Evolutionary conservation across 2,888 invertebrate species (phyloP).

Genomic region (Parnassius apollo): DNA sequence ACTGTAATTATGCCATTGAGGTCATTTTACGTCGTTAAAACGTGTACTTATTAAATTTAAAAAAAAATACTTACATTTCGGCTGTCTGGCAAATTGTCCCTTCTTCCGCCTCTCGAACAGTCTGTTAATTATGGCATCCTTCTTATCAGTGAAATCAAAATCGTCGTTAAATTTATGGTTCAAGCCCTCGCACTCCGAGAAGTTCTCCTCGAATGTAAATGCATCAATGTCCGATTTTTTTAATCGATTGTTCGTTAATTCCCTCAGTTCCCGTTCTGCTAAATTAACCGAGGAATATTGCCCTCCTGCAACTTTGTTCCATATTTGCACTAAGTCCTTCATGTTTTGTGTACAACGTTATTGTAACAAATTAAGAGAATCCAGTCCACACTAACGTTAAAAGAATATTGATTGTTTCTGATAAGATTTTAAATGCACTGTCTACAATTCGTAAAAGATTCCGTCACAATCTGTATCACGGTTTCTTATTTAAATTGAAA

Average conservation of each 20-base stretch:
- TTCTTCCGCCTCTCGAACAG: conserved; percentile 60
- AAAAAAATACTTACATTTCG: conserved; percentile 64
- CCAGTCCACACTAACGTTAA: conserved; percentile 14
- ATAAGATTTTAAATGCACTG: conserved; percentile 31
- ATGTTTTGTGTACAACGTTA: conserved; percentile 54
- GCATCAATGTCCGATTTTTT: conserved; percentile 56
- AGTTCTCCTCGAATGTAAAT: conserved; percentile 53
- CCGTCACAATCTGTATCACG: conserved; percentile 4
- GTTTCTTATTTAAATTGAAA: conserved; percentile 2
- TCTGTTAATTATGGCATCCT: conserved; percentile 66
- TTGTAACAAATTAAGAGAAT: conserved; percentile 13
- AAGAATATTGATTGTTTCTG: conserved; percentile 28
- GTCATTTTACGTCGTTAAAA: too few relatives aligned
- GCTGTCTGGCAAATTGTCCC: conserved; percentile 58
- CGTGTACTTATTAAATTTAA: not conserved
- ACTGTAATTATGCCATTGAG: too few relatives aligned
- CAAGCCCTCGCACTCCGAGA: conserved; percentile 63
- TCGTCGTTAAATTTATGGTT: conserved; percentile 62
- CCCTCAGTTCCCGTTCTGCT: conserved; percentile 55
- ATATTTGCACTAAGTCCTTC: conserved; percentile 84
- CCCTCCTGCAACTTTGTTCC: conserved; percentile 75
- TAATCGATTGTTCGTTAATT: conserved; percentile 54
- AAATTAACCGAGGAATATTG: conserved; percentile 80
- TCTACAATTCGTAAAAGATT: conserved; percentile 6
- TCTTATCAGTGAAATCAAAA: conserved; percentile 57